A percentile compares a stretch with the other conserved stretches of the same genome.
Evolutionary conservation across 2,797 vertebrate genomes (phyloP).

Genomic region (Chelonia mydas): DNA sequence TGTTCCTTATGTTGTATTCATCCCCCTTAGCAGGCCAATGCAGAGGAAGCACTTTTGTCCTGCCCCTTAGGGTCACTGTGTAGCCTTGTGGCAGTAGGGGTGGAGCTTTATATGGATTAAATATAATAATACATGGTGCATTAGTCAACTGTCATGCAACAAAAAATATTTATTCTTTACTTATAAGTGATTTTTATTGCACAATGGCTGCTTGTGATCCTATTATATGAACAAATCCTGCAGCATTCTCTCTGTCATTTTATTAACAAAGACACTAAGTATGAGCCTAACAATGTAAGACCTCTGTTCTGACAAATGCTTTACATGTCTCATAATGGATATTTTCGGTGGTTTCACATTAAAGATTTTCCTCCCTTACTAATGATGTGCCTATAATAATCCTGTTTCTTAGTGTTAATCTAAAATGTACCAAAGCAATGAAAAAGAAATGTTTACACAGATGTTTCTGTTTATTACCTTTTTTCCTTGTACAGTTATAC

Average conservation of each 20-base stretch:
- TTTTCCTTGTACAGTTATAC: neutral
- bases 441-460: constrained; percentile 53
- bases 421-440: constrained; percentile 36
- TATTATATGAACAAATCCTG: neutral
- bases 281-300: neutral
- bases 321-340: constrained; percentile 40
- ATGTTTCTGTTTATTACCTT: constrained; percentile 32
- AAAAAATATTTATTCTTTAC: neutral
- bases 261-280: constrained; percentile 18
- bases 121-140: neutral
- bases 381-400: constrained; percentile 1
- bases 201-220: neutral
- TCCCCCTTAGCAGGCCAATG: neutral
- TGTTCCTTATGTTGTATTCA: neutral
- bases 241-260: neutral
- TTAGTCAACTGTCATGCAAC: neutral
- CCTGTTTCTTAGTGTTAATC: constrained; percentile 44
- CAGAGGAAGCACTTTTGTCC: neutral
- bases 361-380: constrained; percentile 30
- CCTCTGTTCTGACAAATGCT: constrained; percentile 33
- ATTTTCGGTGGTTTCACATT: constrained; percentile 34
- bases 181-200: neutral
- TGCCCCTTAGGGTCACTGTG: neutral
- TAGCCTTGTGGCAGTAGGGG: neutral
- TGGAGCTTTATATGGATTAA: neutral